Percentiles rank a stretch among this genome's conserved stretches.
These are phyloP conservation scores for Callospermophilus lateralis DNA, from an alignment of 2,113 vertebrate species.

Conservation along the genomic window DNA sequence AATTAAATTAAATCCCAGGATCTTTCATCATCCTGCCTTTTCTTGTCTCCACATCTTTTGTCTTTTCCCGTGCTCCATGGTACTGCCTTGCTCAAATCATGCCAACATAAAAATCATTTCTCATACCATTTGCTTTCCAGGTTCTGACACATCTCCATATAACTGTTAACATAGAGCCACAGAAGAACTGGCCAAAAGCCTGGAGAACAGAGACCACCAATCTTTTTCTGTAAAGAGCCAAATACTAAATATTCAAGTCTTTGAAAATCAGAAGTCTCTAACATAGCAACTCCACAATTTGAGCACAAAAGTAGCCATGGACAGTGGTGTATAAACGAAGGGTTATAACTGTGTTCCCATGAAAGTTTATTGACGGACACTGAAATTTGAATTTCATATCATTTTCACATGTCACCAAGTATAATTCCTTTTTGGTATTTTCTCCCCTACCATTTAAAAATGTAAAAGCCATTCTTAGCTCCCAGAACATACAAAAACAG, in stretches of 20 bases:
- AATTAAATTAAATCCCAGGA: background rate
- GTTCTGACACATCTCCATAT: background rate
- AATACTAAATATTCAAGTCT: background rate
- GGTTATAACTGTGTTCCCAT: background rate
- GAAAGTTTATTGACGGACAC: constrained; percentile 1
- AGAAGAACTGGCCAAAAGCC: background rate
- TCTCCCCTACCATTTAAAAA: background rate
- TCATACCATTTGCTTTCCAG: background rate
- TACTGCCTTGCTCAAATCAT: background rate
- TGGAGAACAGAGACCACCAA: background rate
- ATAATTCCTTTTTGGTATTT: background rate
- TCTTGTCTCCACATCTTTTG: too few species aligned
- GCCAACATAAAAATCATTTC: background rate
- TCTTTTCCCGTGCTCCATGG: background rate
- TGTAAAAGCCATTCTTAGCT: constrained; percentile 33
- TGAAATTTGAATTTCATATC: constrained; percentile 40
- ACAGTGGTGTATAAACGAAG: background rate
- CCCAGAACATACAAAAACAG: constrained; percentile 34
- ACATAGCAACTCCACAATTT: background rate
- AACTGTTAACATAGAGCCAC: background rate
- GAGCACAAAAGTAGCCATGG: background rate
- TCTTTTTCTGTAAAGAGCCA: background rate
- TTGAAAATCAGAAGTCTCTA: background rate
- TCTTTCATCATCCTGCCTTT: background rate
- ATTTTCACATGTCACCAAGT: constrained; percentile 31